Conservation (phyloP, 1,140 invertebrate species). For the Trachymyrmex septentrionalis region DNA sequence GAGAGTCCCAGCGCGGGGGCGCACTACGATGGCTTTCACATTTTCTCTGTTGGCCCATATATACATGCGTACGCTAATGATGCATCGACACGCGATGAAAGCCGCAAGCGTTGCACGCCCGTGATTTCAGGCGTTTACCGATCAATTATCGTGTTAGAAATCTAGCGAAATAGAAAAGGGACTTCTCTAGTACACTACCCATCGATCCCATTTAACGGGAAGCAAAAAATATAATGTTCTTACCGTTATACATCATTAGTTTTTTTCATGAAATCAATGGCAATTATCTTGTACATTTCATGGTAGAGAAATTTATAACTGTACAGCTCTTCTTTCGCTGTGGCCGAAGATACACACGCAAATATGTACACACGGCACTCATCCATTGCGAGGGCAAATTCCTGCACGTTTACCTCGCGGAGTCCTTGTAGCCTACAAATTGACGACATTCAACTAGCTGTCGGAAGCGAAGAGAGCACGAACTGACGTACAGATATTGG, state of each 20-base stretch:
- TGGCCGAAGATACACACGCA: background rate
- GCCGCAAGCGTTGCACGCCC: background rate
- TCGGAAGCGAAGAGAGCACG: slow-evolving; percentile 68
- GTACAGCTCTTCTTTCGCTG: background rate
- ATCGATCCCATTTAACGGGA: background rate
- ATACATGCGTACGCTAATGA: slow-evolving; percentile 29
- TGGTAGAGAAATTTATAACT: slow-evolving; percentile 36
- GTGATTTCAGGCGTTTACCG: slow-evolving; percentile 23
- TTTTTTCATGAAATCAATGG: slow-evolving; percentile 5
- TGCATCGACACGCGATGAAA: slow-evolving; percentile 53
- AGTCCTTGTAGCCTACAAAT: slow-evolving; percentile 51
- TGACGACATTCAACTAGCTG: slow-evolving; percentile 28
- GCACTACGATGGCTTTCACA: slow-evolving; percentile 76
- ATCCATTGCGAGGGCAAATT: slow-evolving; percentile 41
- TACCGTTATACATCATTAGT: background rate
- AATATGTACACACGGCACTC: background rate
- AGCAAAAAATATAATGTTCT: background rate
- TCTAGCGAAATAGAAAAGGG: background rate
- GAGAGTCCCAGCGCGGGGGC: slow-evolving; percentile 44
- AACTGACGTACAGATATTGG: slow-evolving; percentile 44
- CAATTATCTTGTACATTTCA: slow-evolving; percentile 1
- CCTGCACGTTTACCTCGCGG: slow-evolving; percentile 4
- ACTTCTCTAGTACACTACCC: background rate
- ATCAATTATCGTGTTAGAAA: slow-evolving; percentile 40
- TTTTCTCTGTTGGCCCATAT: slow-evolving; percentile 73